Base-by-base conservation (phyloP, 2,888 invertebrate genomes). In the Dryobotodes eremita region DNA sequence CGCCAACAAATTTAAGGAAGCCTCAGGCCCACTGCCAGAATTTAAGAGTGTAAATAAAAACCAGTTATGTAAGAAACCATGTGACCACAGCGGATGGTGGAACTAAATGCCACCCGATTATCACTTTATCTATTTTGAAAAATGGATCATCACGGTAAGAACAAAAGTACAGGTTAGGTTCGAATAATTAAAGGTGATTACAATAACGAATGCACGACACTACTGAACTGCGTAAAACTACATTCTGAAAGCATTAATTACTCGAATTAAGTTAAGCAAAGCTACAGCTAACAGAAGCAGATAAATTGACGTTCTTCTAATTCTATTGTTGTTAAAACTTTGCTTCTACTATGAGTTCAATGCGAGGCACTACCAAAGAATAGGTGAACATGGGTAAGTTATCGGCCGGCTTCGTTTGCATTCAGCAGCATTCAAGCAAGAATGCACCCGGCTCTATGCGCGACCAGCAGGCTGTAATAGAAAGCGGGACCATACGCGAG, bases 1-100 rank as follows among this genome's bases (percentile, higher is more conserved):
- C 20, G 71, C 71, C 20, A 53, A 26, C 3, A 74, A 11, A 57
- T 76, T 80, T 42, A 65, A 61, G 42, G 70, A 70, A 42, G 1
- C 71, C 2, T 17, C 69, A 15, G 42, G 11, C 0, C 48, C 50
- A 23, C 5, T 64, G 23, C 61, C 66, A 8, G 36, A 84, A 13
- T 8, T 66, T 7, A n/a, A 48, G 1, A 31, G 46, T 57, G 15
- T 36, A 17, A 69, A 61, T 55, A 46, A 50, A 48, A 50, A 57
- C 8, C 13, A 36, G 42, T 23, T n/a, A 8, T 8, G 26, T n/a
- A 55, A 55, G 65, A 36, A 31, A 13, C 26, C 59, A 13, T 31
- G 50, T 15, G 50, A 77, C 17, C 17, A 5, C 0, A 69, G 83
- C 0, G 53, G 50, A 31, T 65, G 79, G 70, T 70, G 57, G 31